Base-by-base conservation (phyloP, 2,113 vertebrate species). In the Halcyon senegalensis region DNA sequence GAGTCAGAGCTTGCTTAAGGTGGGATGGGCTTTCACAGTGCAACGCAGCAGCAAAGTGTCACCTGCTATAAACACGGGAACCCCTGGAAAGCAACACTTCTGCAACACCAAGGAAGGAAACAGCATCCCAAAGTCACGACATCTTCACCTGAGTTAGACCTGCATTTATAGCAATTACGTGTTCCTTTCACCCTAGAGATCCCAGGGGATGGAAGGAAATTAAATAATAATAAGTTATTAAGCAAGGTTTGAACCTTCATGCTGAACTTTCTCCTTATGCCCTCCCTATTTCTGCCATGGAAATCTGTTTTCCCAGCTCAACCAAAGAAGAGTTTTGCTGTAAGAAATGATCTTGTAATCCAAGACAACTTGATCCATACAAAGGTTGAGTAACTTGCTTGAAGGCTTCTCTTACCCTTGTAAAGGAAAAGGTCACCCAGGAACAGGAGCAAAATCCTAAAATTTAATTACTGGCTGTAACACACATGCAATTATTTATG, bases 401-500 rank as follows among this genome's bases (percentile, higher is more conserved):
- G 0, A 62, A 96, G 48, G 48, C 16, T 96, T 86, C 43, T 76
- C 69, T 91, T 95, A 59, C 50, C 68, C 79, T 81, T 87, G 63
- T 78, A 95, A 96, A 94, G 64, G 44, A 86, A 39, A 33, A 68
- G 83, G 63, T 76, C 73, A 55, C 18, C 8, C 30, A 51, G 86
- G 55, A 91, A 62, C 41, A 60, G 90, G 44, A 97, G 88, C 55
- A 90, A 92, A 91, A 96, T 83, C 78, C 81, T 67, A 56, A 73
- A 70, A 79, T 79, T 81, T 95, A 96, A 97, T 97, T 97, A 97
- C 60, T 84, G 89, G 77, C 87, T 90, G 73, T 68, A 30, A 53
- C 81, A 81, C 84, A 50, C 20, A 53, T 2, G 23, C 77, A 90
- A 94, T 97, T 97, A 97, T 97, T 98, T 96, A 94, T 94, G 87